Conservation (phyloP, 1,140 invertebrate species). For the Asobara japonica region DNA sequence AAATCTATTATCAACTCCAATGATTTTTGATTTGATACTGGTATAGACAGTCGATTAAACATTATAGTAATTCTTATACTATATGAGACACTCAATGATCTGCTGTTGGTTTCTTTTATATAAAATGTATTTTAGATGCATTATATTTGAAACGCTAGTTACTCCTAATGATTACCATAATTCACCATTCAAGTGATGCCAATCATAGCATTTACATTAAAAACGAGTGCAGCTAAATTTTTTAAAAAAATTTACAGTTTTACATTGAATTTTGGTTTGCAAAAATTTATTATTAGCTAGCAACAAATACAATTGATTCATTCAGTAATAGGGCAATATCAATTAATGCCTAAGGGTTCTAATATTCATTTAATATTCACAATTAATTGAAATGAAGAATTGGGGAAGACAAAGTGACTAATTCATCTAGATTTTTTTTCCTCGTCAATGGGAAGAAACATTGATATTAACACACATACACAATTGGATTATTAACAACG, state of each 20-base stretch:
- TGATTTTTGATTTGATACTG: not conserved
- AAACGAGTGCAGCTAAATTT: not conserved
- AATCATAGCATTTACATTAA: not conserved
- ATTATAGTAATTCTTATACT: not conserved
- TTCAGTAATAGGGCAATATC: not conserved
- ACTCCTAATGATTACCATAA: constrained; percentile 12
- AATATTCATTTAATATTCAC: not conserved
- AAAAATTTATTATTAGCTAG: not conserved
- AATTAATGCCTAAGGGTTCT: not conserved
- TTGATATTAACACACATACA: constrained; percentile 25
- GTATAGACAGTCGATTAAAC: not conserved
- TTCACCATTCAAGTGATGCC: not conserved
- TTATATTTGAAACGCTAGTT: not conserved
- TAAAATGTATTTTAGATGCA: constrained; percentile 22
- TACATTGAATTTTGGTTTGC: not conserved
- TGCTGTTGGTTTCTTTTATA: constrained; percentile 17
- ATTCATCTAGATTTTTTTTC: not conserved
- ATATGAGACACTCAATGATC: constrained; percentile 19
- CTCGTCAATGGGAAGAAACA: not conserved
- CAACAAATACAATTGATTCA: not conserved
- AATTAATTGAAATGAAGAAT: not conserved
- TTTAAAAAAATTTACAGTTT: not conserved
- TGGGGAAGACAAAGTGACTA: not conserved
- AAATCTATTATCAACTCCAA: not conserved
- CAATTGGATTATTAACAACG: constrained; percentile 38